Evolutionary conservation across 2,113 vertebrate genomes (phyloP).

Genomic region (Symphodus melops): DNA sequence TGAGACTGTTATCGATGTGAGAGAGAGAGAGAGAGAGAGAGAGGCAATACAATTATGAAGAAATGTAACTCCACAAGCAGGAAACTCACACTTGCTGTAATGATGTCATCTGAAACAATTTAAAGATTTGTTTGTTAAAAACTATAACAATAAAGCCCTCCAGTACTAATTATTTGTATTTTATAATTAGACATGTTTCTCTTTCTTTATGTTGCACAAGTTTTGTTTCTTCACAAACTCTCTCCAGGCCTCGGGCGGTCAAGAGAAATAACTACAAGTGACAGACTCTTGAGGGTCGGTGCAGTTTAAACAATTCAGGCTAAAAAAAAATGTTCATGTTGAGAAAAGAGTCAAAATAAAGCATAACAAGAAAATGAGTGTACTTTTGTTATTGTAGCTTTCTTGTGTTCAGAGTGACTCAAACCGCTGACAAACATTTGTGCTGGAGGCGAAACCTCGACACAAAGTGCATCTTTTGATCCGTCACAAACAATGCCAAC

Average conservation of each 20-base stretch:
- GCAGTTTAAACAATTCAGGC: too few relatives aligned
- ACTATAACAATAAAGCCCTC: too few relatives aligned
- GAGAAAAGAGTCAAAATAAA: background rate
- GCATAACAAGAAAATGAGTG: background rate
- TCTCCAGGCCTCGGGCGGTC: background rate
- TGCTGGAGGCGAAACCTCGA: slow-evolving; percentile 9
- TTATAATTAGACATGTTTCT: too few relatives aligned
- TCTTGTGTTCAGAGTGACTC: background rate
- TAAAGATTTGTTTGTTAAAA: background rate
- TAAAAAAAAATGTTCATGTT: too few relatives aligned
- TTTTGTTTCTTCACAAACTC: too few relatives aligned
- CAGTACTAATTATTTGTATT: too few relatives aligned
- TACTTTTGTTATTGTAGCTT: background rate
- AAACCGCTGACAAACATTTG: background rate
- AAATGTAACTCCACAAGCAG: background rate
- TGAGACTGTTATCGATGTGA: slow-evolving; percentile 1
- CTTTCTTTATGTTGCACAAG: too few relatives aligned
- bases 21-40: background rate
- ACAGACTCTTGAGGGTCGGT: background rate
- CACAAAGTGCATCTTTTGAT: slow-evolving; percentile 20
- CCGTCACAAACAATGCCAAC: slow-evolving; percentile 2
- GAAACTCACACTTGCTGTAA: background rate
- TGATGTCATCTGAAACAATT: background rate
- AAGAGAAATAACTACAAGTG: background rate
- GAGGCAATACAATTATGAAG: slow-evolving; percentile 20